A percentile compares a stretch with the other conserved stretches of the same genome.
These are phyloP conservation scores for Palloptera scutellata DNA, from an alignment of 2,888 invertebrate species.

Conservation along the genomic window DNA sequence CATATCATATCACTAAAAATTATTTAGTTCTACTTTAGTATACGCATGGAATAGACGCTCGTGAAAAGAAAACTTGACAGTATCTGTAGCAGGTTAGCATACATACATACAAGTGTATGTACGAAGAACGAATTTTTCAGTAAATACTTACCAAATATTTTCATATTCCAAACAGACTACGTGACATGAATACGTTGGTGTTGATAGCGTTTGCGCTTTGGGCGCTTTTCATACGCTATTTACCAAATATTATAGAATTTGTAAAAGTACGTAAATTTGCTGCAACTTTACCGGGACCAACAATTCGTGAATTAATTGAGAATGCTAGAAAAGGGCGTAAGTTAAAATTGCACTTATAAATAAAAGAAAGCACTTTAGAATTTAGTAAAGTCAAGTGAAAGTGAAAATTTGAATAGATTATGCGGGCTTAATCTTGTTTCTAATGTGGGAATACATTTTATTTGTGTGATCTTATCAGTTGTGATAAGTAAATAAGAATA, in stretches of 20 bases:
- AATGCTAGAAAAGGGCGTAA: constrained; percentile 58
- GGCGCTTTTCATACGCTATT: constrained; percentile 49
- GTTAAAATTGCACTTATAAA: constrained; percentile 28
- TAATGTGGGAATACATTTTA: too few species aligned
- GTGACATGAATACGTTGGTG: constrained; percentile 47
- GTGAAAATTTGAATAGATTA: too few species aligned
- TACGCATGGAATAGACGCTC: neutral
- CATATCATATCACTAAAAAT: neutral
- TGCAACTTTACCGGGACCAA: constrained; percentile 54
- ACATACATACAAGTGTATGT: too few species aligned
- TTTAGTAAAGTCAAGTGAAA: too few species aligned
- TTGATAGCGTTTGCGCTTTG: constrained; percentile 50
- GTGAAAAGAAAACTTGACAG: neutral
- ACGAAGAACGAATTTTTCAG: neutral
- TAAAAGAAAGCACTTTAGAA: too few species aligned
- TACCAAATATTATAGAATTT: constrained; percentile 52
- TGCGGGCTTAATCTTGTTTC: too few species aligned
- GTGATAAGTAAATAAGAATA: neutral
- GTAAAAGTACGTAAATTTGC: constrained; percentile 50
- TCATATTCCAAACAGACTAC: neutral
- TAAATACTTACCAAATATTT: neutral
- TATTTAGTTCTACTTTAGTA: neutral
- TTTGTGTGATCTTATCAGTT: too few species aligned
- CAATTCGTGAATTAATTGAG: constrained; percentile 50
- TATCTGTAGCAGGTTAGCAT: too few species aligned